Conservation (phyloP, 2,113 vertebrate species). For the Charadrius vociferus region DNA sequence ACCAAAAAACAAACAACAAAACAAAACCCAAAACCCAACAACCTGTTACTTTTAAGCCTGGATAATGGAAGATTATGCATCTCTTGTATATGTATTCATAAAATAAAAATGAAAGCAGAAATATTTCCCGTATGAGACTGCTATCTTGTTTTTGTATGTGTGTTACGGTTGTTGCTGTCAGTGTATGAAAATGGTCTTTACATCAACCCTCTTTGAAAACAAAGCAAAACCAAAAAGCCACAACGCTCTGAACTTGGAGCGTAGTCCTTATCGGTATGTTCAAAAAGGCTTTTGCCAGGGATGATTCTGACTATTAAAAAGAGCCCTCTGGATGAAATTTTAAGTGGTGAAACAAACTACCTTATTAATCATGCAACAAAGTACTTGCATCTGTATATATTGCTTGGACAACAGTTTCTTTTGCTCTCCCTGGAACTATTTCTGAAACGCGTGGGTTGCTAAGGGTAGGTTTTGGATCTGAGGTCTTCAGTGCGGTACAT, state of each 20-base stretch:
- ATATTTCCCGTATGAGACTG: slow-evolving; percentile 28
- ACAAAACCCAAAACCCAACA: background rate
- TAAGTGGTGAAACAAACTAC: background rate
- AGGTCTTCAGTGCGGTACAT: background rate
- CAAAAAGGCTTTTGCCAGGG: background rate
- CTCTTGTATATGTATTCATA: slow-evolving; percentile 61
- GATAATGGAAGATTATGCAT: slow-evolving; percentile 39
- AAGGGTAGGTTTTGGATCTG: background rate
- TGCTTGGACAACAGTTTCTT: background rate
- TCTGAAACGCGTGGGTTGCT: background rate
- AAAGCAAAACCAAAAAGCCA: slow-evolving; percentile 1
- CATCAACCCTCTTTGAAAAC: background rate
- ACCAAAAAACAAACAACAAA: too few relatives aligned
- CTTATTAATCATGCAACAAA: background rate
- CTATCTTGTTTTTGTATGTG: background rate
- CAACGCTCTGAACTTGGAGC: background rate
- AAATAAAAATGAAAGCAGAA: slow-evolving; percentile 62
- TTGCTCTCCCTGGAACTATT: background rate
- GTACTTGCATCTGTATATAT: background rate
- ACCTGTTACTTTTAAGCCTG: slow-evolving; percentile 2
- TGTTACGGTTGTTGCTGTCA: background rate
- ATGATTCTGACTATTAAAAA: background rate
- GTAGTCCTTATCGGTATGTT: background rate
- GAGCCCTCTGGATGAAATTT: background rate
- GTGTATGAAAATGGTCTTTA: background rate